Evolutionary conservation across 1,140 invertebrate species (phyloP), one percentile per base, ranked within the genome.

Genomic region (Drosophila eugracilis): DNA sequence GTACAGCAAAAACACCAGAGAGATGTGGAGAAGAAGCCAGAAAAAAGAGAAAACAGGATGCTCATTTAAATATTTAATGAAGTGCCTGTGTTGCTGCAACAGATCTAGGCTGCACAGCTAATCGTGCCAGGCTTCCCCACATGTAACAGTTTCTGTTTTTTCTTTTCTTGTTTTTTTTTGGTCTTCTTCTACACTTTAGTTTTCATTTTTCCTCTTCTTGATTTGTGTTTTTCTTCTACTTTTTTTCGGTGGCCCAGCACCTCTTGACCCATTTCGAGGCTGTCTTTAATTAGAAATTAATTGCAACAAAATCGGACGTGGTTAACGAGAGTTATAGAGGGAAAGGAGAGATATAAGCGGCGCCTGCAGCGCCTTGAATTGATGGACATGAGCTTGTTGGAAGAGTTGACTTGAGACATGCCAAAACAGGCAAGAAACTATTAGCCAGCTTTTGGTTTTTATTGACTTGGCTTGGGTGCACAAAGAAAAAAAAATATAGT

Each of bases 51-150:
- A 76, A 76, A 83, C 83, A 88, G 83, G 83, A 88, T 88, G 83
- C 83, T 88, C 83, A 88, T 88, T 88, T 88, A 88, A 88, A 88
- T 88, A 88, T 88, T 88, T 88, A 88, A 88, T 88, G 83, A 88
- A 88, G 83, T 88, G 83, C 77, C 63, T 76, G 81, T 85, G 81
- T 79, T 80, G 80, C 76, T 72, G 76, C 74, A 72, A 57, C 42
- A 74, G 70, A 70, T 70, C 69, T 73, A 74, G 70, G 70, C 70
- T 74, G 69, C 45, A n/a, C n/a, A 36, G 70, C 81, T 86, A 84
- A 86, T 84, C 76, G 75, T 80, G 81, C 76, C 74, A 44, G 59
- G 60, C 54, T 49, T 49, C 47, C 63, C 44, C 67, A 59, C 76
- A 85, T 84, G 80, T 85, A 85, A 85, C 73, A 70, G 73, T 80